Evolutionary conservation across 2,797 vertebrate genomes (phyloP), one percentile per base, ranked within the genome.

Genomic region (Dallia pectoralis): DNA sequence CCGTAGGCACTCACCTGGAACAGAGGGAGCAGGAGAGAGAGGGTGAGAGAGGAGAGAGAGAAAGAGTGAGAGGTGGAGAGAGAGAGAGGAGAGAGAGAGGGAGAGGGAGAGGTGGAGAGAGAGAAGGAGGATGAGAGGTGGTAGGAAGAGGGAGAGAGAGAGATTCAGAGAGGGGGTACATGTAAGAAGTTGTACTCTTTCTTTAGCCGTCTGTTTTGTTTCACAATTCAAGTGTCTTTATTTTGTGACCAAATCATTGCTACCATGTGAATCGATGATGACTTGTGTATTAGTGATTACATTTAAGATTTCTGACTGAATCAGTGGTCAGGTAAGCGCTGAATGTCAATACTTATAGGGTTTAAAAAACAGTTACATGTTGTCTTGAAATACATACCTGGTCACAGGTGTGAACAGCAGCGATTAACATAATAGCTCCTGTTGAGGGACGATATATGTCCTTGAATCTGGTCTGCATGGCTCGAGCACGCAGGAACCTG

Each of bases 381-480:
- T n/a, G 33, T 36, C 33, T 36, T 36, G 3, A 36, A 36, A 36
- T 36, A 8, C 15, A 18, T 73, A 92, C 94, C 91, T 94, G 78
- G 79, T 95, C 93, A 22, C 94, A 95, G 4, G 89, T 89, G 83
- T 95, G 94, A 77, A 95, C 51, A 0, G 94, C 94, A 0, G 92
- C 88, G 80, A 95, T 18, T 12, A 95, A 88, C 93, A 95, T 94
- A 7, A 88, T 79, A 0, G 92, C 94, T 0, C 95, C 94, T 0
- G 94, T 95, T 0, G 93, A 92, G 0, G 94, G 92, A 0, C 93
- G 91, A 79, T 95, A 96, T 1, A 94, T 84, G 66, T 82, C 6
- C 71, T 73, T 85, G 0, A 69, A 78, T 16, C 1, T 81, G 32
- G 84, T 84, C 3, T 85, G 87, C 69, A 93, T 71, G 66, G 81